These are phyloP conservation scores for Plectrocnemia conspersa DNA, from an alignment of 1,140 invertebrate species.

Conservation along the genomic window DNA sequence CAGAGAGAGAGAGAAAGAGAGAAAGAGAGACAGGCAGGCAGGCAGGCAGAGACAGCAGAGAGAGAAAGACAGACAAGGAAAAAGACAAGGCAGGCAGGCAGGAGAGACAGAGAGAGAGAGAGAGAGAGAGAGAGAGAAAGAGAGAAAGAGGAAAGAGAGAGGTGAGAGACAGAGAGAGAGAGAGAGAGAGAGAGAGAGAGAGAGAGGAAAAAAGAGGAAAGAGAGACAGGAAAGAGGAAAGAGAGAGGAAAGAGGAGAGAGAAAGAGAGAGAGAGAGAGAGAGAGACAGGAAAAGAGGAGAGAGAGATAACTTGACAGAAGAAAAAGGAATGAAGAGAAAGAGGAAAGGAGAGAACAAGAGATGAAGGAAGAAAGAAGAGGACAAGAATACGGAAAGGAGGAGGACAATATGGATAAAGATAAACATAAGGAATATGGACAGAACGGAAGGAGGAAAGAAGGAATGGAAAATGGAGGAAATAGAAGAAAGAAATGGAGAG, in stretches of 20 bases:
- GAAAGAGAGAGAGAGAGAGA: constrained; percentile 8
- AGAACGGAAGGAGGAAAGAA: not conserved
- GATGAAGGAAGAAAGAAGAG: not conserved
- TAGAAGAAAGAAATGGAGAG: not conserved
- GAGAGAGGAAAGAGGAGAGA: constrained; percentile 3
- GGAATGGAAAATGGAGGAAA: not conserved
- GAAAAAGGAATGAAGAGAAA: not conserved
- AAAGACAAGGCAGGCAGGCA: constrained; percentile 6
- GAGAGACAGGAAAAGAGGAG: not conserved
- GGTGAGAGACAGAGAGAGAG: constrained; percentile 3
- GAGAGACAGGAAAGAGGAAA: not conserved
- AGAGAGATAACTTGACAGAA: not conserved
- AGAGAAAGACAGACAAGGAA: constrained; percentile 5
- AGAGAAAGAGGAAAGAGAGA: constrained; percentile 13
- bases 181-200: constrained; percentile 7
- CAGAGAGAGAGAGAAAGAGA: constrained; percentile 10
- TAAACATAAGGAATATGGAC: not conserved
- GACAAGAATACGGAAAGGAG: constrained; percentile 10
- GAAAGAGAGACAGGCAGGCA: not conserved
- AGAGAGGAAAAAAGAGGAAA: constrained; percentile 3
- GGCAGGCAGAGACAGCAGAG: constrained; percentile 1
- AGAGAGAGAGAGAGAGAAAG: not conserved
- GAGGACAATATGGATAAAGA: not conserved
- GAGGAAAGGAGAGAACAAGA: constrained; percentile 10
- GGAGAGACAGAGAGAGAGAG: constrained; percentile 16